A percentile compares a stretch with the other conserved stretches of the same genome.
Conservation (phyloP, 2,113 vertebrate genomes). For the Coryphaenoides rupestris region DNA sequence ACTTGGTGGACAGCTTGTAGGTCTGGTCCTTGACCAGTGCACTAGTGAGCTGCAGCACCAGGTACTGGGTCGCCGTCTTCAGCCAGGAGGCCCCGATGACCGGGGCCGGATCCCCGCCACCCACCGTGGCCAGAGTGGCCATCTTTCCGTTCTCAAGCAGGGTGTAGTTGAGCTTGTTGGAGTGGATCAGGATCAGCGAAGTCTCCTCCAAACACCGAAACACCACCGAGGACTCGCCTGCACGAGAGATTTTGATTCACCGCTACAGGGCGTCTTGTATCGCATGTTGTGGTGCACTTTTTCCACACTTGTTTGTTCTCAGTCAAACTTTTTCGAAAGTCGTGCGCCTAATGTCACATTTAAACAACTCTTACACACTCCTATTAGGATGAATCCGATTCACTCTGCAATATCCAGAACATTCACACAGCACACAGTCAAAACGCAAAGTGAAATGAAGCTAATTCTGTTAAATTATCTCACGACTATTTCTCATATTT, state of each 20-base stretch:
- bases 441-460: no score
- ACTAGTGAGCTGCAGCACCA: constrained; percentile 72
- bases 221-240: constrained; percentile 66
- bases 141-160: accelerated
- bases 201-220: constrained; percentile 75
- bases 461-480: no score
- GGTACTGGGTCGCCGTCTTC: constrained; percentile 71
- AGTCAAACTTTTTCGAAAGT: no score
- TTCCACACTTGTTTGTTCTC: no score
- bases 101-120: background rate
- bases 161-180: constrained; percentile 84
- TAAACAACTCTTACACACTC: no score
- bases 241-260: constrained; percentile 3
- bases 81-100: constrained; percentile 39
- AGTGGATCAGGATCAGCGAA: constrained; percentile 85
- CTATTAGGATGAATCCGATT: no score
- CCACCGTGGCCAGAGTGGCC: constrained; percentile 22
- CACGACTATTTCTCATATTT: no score
- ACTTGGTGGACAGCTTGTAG: constrained; percentile 72
- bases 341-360: no score
- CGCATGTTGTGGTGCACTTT: no score
- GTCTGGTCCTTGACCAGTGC: constrained; percentile 40
- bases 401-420: no score
- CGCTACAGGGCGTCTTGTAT: no score
- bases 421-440: no score